phyloP scores from a whole-genome alignment of 2,797 vertebrate genomes.

The Macropus fuliginosus region DNA sequence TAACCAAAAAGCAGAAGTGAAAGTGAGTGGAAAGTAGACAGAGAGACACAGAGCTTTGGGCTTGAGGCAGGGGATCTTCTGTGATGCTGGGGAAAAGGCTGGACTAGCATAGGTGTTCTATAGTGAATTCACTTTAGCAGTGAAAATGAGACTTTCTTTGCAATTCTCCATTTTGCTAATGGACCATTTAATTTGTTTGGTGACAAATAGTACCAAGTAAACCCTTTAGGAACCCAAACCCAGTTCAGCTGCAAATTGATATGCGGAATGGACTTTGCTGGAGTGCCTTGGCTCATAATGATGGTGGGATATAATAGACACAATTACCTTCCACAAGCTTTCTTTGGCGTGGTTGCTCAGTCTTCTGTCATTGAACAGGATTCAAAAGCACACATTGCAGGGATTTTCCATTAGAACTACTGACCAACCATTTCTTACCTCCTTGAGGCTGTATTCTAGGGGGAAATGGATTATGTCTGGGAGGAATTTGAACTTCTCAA shows the following conservation, averaged over 20 bases:
- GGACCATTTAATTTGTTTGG: background rate
- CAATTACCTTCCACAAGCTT: background rate
- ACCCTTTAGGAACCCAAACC: background rate
- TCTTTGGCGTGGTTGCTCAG: background rate
- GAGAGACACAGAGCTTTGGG: background rate
- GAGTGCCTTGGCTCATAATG: background rate
- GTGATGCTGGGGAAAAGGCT: background rate
- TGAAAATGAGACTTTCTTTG: background rate
- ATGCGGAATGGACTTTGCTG: background rate
- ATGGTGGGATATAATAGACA: background rate
- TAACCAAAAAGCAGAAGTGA: background rate
- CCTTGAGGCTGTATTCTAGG: slow-evolving; percentile 10
- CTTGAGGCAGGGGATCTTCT: background rate
- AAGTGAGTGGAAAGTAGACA: background rate
- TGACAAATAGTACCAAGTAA: background rate
- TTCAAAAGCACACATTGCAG: slow-evolving; percentile 9
- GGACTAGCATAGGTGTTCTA: background rate
- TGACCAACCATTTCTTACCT: slow-evolving; percentile 9
- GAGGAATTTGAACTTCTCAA: slow-evolving; percentile 49
- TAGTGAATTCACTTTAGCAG: background rate
- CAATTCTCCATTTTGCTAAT: background rate
- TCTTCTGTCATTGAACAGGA: slow-evolving; percentile 11
- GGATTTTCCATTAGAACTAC: slow-evolving; percentile 28
- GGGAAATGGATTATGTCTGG: slow-evolving; percentile 18
- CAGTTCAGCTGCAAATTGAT: background rate